A percentile compares a stretch with the other conserved stretches of the same genome.
phyloP scores from a whole-genome alignment of 2,888 invertebrate species.

The Mongoloraphidia duomilia region DNA sequence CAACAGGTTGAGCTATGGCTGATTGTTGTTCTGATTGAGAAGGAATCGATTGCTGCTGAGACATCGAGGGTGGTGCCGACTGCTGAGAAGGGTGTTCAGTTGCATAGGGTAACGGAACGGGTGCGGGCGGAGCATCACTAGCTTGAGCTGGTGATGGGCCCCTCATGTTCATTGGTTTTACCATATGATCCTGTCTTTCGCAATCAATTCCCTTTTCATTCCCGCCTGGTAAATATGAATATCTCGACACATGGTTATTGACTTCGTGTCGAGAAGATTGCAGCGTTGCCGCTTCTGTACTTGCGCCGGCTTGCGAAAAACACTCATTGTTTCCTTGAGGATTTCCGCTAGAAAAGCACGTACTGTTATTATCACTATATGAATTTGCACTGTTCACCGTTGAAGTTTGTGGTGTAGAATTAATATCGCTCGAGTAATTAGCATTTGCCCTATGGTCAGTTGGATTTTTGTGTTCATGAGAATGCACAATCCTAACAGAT shows the following conservation, averaged over 20 bases:
- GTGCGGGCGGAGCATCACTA: conserved; percentile 35
- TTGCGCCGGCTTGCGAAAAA: neutral
- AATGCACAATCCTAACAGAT: too few species aligned
- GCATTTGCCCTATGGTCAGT: too few species aligned
- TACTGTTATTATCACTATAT: too few species aligned
- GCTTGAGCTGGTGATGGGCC: conserved; percentile 49
- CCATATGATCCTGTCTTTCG: conserved; percentile 1
- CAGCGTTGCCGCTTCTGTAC: neutral
- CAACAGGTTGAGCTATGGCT: conserved; percentile 39
- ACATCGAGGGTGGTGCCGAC: conserved; percentile 25
- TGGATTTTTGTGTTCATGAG: too few species aligned
- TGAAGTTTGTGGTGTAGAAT: too few species aligned
- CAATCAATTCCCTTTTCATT: neutral
- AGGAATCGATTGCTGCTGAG: neutral
- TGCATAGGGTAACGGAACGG: conserved; percentile 34
- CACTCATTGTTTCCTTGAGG: neutral
- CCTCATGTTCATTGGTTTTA: conserved; percentile 14
- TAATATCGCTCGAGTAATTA: too few species aligned
- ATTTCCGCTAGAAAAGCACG: too few species aligned
- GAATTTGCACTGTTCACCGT: too few species aligned
- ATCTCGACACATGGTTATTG: neutral
- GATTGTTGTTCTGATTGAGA: conserved; percentile 6
- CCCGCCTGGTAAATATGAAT: neutral
- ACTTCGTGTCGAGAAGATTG: neutral
- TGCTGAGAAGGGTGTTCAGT: conserved; percentile 33